These are phyloP conservation scores for Hyperoplus lanceolatus DNA, from an alignment of 2,797 vertebrate species.

Conservation along the genomic window DNA sequence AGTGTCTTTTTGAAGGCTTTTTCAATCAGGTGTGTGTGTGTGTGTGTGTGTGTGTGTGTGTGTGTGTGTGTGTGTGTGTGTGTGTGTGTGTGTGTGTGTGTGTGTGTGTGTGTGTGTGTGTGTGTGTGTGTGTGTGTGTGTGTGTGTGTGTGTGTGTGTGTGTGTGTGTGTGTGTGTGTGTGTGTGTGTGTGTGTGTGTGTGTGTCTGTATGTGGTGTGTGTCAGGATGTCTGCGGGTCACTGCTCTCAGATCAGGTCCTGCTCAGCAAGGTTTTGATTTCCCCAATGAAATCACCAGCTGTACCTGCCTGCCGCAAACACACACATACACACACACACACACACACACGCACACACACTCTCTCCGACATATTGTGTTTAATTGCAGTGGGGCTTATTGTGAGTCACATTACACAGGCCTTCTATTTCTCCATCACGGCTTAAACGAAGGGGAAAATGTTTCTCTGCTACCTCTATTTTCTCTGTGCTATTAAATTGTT, in stretches of 20 bases:
- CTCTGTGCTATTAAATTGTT: conserved; percentile 1
- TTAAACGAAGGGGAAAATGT: conserved; percentile 49
- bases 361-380: conserved; percentile 31
- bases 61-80: conserved; percentile 25
- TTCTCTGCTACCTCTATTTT: conserved; percentile 32
- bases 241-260: conserved; percentile 67
- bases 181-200: conserved; percentile 19
- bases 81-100: conserved; percentile 19
- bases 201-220: background rate
- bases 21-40: conserved; percentile 24
- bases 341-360: conserved; percentile 23
- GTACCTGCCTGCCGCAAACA: conserved; percentile 53
- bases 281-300: conserved; percentile 72
- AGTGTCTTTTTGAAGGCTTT: conserved; percentile 52
- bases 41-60: conserved; percentile 9
- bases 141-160: conserved; percentile 9
- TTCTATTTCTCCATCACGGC: conserved; percentile 61
- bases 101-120: conserved; percentile 14
- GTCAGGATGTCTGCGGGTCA: conserved; percentile 29
- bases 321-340: conserved; percentile 24
- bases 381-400: conserved; percentile 67
- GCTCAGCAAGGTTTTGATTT: conserved; percentile 71
- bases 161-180: conserved; percentile 25
- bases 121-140: background rate
- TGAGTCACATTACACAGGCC: conserved; percentile 56